Evolutionary conservation across 2,797 vertebrate genomes (phyloP).

Genomic region (Microhierax caerulescens): DNA sequence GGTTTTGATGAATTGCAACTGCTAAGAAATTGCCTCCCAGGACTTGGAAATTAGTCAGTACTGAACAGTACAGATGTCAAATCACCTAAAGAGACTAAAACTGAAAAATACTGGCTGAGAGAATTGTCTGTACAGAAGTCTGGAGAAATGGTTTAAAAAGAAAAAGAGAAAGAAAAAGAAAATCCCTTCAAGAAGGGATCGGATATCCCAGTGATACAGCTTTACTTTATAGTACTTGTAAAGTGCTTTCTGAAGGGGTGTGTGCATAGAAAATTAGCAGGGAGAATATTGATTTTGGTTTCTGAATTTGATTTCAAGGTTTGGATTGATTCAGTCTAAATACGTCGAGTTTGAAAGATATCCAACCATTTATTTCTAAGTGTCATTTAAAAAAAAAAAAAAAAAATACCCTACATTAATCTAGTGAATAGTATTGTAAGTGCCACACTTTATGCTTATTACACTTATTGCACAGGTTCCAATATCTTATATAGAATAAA

Average conservation of each 20-base stretch:
- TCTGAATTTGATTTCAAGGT: constrained; percentile 76
- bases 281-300: constrained; percentile 67
- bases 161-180: neutral
- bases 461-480: constrained; percentile 71
- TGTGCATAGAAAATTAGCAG: constrained; percentile 42
- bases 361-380: constrained; percentile 75
- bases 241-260: neutral
- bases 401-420: constrained; percentile 74
- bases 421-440: constrained; percentile 73
- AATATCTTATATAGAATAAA: constrained; percentile 72
- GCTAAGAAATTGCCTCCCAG: constrained; percentile 46
- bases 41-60: constrained; percentile 46
- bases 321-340: constrained; percentile 67
- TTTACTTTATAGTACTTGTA: constrained; percentile 23
- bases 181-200: neutral
- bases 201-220: neutral
- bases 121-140: neutral
- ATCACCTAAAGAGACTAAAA: constrained; percentile 8
- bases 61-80: neutral
- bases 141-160: neutral
- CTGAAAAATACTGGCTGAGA: neutral
- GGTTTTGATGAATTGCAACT: constrained; percentile 52
- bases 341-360: constrained; percentile 66
- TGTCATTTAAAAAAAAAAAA: constrained; percentile 71
- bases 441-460: constrained; percentile 77